Percentiles rank a stretch among this genome's conserved stretches.
Evolutionary conservation across 2,888 invertebrate genomes (phyloP).

Genomic region (Tenthredo distinguenda): DNA sequence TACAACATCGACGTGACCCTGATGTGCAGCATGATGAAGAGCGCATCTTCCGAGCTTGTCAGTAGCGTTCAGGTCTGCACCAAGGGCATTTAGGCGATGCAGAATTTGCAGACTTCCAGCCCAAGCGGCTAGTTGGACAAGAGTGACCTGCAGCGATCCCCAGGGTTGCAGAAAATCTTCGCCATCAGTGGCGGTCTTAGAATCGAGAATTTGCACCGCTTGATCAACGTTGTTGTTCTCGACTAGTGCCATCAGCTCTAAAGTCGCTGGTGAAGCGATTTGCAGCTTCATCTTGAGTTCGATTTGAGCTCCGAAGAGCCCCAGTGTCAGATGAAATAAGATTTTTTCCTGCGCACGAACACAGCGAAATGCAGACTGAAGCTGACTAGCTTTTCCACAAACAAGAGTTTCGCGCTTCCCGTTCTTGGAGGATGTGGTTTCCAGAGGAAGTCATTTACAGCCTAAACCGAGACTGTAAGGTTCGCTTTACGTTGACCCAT

Average conservation of each 20-base stretch:
- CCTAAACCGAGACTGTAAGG: neutral
- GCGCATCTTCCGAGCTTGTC: slow-evolving; percentile 73
- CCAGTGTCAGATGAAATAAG: neutral
- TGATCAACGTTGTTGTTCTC: slow-evolving; percentile 56
- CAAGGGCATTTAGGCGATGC: slow-evolving; percentile 55
- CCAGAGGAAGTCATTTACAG: slow-evolving; percentile 28
- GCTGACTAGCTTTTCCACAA: neutral
- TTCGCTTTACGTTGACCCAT: neutral
- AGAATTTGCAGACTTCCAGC: slow-evolving; percentile 60
- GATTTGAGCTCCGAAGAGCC: neutral
- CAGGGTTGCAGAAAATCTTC: slow-evolving; percentile 54
- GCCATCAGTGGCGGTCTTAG: slow-evolving; percentile 41
- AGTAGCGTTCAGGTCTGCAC: slow-evolving; percentile 60
- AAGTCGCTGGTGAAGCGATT: slow-evolving; percentile 4
- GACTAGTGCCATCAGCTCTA: slow-evolving; percentile 52
- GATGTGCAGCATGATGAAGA: slow-evolving; percentile 71
- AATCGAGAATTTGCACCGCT: slow-evolving; percentile 56
- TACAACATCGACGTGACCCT: slow-evolving; percentile 66
- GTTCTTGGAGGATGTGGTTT: slow-evolving; percentile 27
- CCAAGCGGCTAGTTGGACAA: slow-evolving; percentile 65
- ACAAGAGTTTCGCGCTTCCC: neutral
- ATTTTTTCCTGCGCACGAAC: neutral
- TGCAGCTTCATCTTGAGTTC: neutral
- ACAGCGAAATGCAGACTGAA: neutral
- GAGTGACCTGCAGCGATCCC: slow-evolving; percentile 60